Conservation (phyloP, 2,888 invertebrate species). For the Corythucha ciliata region DNA sequence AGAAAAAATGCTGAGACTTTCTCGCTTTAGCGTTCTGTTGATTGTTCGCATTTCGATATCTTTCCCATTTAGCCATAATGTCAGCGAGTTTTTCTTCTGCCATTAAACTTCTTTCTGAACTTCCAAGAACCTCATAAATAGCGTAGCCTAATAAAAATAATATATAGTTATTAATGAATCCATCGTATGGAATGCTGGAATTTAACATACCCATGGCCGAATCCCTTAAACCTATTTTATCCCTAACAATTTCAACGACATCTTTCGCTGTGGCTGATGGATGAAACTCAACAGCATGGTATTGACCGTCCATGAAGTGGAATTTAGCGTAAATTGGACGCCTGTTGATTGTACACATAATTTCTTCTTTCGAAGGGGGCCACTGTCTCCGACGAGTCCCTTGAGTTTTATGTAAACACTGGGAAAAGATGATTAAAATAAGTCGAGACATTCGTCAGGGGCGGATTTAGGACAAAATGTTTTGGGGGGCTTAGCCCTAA, state of each 20-base stretch:
- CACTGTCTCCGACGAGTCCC: slow-evolving; percentile 71
- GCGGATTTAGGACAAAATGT: no score
- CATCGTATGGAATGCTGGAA: no score
- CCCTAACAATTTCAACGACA: slow-evolving; percentile 75
- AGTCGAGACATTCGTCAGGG: no score
- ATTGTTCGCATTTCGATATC: slow-evolving; percentile 49
- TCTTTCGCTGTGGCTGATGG: slow-evolving; percentile 86
- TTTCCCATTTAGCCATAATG: slow-evolving; percentile 92
- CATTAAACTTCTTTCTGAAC: slow-evolving; percentile 72
- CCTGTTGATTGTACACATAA: slow-evolving; percentile 83
- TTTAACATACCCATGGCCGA: slow-evolving; percentile 56
- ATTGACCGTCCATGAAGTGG: slow-evolving; percentile 87
- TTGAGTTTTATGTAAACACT: slow-evolving; percentile 63
- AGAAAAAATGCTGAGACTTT: slow-evolving; percentile 50
- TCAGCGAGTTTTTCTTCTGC: slow-evolving; percentile 85
- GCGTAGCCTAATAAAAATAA: slow-evolving; percentile 61
- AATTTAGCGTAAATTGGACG: slow-evolving; percentile 84
- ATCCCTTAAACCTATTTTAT: slow-evolving; percentile 77
- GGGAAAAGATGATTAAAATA: slow-evolving; percentile 31
- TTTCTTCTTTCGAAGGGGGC: slow-evolving; percentile 86
- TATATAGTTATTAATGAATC: not conserved
- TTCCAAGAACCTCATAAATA: slow-evolving; percentile 82
- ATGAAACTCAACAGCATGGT: slow-evolving; percentile 89
- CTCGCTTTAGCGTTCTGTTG: slow-evolving; percentile 41
- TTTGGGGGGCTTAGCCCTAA: no score